Evolutionary conservation across 2,113 vertebrate species (phyloP).

Genomic region (Labrus mixtus): DNA sequence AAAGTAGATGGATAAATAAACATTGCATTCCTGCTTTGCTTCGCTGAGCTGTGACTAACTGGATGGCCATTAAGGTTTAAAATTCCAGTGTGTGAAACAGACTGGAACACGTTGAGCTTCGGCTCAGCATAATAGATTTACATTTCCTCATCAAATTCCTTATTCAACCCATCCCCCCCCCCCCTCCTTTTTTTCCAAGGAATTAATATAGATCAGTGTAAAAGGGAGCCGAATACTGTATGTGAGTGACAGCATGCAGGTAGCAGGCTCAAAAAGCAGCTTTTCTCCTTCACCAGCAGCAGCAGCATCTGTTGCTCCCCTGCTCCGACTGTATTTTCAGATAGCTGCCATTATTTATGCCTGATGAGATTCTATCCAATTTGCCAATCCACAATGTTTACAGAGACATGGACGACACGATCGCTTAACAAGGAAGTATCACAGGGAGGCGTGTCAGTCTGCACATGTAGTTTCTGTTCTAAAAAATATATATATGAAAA

Average conservation of each 20-base stretch:
- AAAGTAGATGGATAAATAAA: slow-evolving; percentile 73
- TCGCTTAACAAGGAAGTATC: slow-evolving; percentile 48
- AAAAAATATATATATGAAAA: slow-evolving; percentile 18
- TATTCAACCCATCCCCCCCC: too few relatives aligned
- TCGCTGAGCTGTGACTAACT: slow-evolving; percentile 80
- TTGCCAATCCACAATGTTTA: slow-evolving; percentile 61
- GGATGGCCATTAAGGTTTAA: slow-evolving; percentile 78
- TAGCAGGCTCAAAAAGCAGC: slow-evolving; percentile 73
- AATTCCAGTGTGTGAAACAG: slow-evolving; percentile 79
- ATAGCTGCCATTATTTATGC: slow-evolving; percentile 77
- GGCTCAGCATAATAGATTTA: slow-evolving; percentile 80
- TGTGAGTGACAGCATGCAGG: slow-evolving; percentile 72
- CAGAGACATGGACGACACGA: slow-evolving; percentile 60
- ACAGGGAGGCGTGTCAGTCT: slow-evolving; percentile 15
- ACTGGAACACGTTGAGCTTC: slow-evolving; percentile 79
- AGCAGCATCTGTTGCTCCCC: slow-evolving; percentile 77
- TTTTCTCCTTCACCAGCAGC: slow-evolving; percentile 74
- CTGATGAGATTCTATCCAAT: slow-evolving; percentile 76
- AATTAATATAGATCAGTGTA: slow-evolving; percentile 83
- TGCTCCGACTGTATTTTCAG: slow-evolving; percentile 75
- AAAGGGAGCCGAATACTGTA: slow-evolving; percentile 71
- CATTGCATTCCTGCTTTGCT: slow-evolving; percentile 70
- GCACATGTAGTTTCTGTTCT: slow-evolving; percentile 6
- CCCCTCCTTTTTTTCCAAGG: slow-evolving; percentile 63
- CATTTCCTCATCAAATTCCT: slow-evolving; percentile 83